Conservation (phyloP, 1,140 invertebrate genomes). For the Drosophila sulfurigaster region DNA sequence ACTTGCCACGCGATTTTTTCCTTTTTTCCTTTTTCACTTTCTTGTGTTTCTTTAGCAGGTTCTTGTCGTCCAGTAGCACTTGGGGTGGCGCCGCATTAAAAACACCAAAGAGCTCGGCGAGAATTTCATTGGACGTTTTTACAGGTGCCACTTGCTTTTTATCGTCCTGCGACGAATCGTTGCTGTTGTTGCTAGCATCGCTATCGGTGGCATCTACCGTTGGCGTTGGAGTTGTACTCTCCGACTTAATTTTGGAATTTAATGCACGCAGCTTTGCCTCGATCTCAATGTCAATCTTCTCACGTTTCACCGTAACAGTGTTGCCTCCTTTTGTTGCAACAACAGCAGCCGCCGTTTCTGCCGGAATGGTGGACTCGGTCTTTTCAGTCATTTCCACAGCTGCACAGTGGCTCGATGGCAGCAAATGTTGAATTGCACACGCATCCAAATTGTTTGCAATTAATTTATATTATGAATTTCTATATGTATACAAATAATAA, state of each 20-base stretch:
- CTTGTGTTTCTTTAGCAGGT: constrained; percentile 85
- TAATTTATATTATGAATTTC: constrained; percentile 10
- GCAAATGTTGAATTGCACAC: neutral
- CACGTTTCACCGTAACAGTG: constrained; percentile 56
- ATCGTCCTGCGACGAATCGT: constrained; percentile 56
- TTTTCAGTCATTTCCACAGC: constrained; percentile 62
- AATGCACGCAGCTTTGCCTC: constrained; percentile 63
- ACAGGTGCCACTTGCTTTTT: constrained; percentile 85
- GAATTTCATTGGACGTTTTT: constrained; percentile 91
- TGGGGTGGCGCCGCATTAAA: constrained; percentile 87
- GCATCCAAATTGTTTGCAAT: constrained; percentile 1
- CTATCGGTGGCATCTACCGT: constrained; percentile 20
- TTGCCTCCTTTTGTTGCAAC: neutral
- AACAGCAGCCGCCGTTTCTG: constrained; percentile 16
- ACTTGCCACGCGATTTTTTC: constrained; percentile 86
- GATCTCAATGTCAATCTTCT: constrained; percentile 61
- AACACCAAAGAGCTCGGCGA: constrained; percentile 91
- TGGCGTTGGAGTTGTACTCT: constrained; percentile 10
- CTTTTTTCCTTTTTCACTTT: constrained; percentile 86
- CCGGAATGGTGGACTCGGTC: constrained; percentile 28
- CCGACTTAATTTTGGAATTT: constrained; percentile 58
- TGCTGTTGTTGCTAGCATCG: constrained; percentile 37
- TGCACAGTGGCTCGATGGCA: neutral
- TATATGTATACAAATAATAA: constrained; percentile 35
- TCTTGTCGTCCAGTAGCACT: constrained; percentile 74